Evolutionary conservation across 2,888 invertebrate genomes (phyloP).

Genomic region (Tetheella fluctuosa): DNA sequence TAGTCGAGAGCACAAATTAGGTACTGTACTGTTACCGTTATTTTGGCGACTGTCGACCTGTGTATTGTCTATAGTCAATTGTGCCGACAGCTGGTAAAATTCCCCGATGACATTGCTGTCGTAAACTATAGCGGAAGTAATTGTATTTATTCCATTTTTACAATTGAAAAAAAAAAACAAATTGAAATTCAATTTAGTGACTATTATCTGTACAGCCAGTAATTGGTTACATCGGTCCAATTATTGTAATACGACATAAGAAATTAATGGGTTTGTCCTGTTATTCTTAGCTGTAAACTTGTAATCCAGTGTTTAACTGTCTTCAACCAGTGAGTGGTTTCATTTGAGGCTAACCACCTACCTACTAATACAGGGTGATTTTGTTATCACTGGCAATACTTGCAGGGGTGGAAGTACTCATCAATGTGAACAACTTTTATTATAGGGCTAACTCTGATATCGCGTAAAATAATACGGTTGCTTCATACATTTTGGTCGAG

Average conservation of each 20-base stretch:
- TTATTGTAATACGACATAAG: neutral
- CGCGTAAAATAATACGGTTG: too few species aligned
- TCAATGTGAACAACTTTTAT: too few species aligned
- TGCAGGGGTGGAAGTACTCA: too few species aligned
- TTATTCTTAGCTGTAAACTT: neutral
- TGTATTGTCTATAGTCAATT: too few species aligned
- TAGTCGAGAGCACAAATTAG: too few species aligned
- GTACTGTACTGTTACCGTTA: neutral
- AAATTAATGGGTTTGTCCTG: neutral
- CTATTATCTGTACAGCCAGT: neutral
- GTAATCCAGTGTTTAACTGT: neutral
- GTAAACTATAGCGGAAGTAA: neutral
- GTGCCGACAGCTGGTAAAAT: neutral
- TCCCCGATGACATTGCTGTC: neutral
- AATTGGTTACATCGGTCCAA: neutral
- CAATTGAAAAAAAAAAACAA: neutral
- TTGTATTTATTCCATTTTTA: neutral
- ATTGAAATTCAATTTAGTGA: neutral
- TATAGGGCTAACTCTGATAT: too few species aligned
- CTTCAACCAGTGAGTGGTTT: neutral
- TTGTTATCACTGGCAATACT: too few species aligned
- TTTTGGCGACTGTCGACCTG: neutral
- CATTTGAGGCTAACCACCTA: too few species aligned
- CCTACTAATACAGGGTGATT: neutral
- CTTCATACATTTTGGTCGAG: too few species aligned